Evolutionary conservation across 2,797 vertebrate genomes (phyloP).

Genomic region (Acrossocheilus wenchowensis): DNA sequence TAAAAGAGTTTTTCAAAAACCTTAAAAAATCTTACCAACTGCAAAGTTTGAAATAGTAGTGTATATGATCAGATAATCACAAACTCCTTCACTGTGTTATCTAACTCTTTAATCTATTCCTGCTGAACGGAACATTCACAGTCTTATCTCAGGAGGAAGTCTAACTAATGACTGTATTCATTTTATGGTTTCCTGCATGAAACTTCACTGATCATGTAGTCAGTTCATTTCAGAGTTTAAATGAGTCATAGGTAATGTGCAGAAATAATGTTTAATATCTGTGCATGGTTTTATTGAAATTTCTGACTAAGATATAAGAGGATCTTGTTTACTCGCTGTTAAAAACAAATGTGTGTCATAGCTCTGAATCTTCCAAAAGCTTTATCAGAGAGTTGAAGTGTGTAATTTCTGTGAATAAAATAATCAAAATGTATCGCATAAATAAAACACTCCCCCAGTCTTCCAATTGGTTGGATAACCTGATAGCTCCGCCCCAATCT

Average conservation of each 20-base stretch:
- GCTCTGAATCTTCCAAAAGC: neutral
- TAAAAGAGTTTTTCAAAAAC: neutral
- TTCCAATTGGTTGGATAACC: neutral
- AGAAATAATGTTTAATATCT: neutral
- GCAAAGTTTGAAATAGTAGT: neutral
- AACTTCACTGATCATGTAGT: neutral
- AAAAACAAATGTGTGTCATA: neutral
- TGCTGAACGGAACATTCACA: constrained; percentile 5
- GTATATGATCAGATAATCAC: neutral
- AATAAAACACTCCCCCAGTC: neutral
- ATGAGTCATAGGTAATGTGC: neutral
- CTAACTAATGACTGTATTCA: constrained; percentile 14
- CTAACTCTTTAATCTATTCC: neutral
- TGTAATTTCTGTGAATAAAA: neutral
- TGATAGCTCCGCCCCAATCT: neutral
- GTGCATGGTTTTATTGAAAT: neutral
- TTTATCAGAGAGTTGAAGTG: neutral
- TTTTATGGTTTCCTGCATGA: constrained; percentile 25
- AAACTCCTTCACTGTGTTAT: neutral
- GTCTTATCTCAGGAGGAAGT: constrained; percentile 25
- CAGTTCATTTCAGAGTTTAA: neutral
- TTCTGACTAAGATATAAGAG: neutral
- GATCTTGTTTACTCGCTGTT: neutral
- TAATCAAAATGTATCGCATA: neutral
- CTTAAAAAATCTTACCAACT: neutral